Base-by-base conservation (phyloP, 2,888 invertebrate genomes). In the Lucinisca nassula region DNA sequence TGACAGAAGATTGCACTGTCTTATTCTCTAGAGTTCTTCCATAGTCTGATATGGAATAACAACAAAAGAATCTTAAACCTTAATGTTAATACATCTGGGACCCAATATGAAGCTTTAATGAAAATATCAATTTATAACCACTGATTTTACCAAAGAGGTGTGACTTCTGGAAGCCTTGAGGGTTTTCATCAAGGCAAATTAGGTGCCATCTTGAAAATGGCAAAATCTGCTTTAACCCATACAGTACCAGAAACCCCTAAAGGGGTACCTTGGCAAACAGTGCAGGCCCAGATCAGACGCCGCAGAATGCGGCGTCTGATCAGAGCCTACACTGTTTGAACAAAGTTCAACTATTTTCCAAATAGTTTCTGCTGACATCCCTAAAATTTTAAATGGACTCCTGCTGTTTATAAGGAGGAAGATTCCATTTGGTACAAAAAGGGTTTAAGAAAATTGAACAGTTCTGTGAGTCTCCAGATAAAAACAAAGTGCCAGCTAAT, bases 141-240 rank as follows among this genome's bases (percentile, higher is more conserved):
- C 35, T 35, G 67, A 67, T 67, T 67, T 67, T 67, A 67, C 30
- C 35, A 8, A 32, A 14, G 35, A 67, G 35, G 67, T 67, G 67
- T 67, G 67, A 67, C 67, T 67, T 67, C 35, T 32, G 12, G 21
- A 32, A 32, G 17, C 35, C 67, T 67, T 67, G 4, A 32, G 67
- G 67, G 67, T 67, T 67, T 67, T 67, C 21, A n/a, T n/a, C 32
- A 17, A 17, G 35, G 67, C 32, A 67, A 35, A 67, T 67, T 35
- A 67, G 67, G 67, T 67, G 67, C 24, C 35, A 67, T 32, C 67
- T 67, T 10, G 35, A 67, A 35, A 67, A 67, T 67, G 67, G n/a
- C 17, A 35, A 67, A 67, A 67, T 67, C 67, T 67, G 67, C 35
- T 67, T 67, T 35, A 67, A n/a, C n/a, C n/a, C n/a, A n/a, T n/a